These are phyloP conservation scores for Pantala flavescens DNA, from an alignment of 1,140 invertebrate genomes.

Conservation along the genomic window DNA sequence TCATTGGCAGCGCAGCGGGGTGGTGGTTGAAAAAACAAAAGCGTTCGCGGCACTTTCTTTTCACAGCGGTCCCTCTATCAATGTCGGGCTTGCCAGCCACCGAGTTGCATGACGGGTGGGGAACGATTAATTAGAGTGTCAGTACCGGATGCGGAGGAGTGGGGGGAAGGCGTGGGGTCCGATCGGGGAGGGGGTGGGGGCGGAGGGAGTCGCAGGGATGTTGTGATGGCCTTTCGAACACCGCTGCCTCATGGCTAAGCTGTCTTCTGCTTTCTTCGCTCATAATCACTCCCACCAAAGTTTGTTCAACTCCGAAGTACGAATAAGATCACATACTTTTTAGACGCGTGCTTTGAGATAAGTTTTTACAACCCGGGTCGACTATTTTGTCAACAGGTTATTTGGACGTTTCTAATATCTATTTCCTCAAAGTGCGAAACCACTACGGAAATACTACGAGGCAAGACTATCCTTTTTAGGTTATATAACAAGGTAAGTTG, in stretches of 20 bases:
- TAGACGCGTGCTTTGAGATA: too few relatives aligned
- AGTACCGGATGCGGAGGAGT: background rate
- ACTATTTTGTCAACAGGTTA: too few relatives aligned
- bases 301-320: too few relatives aligned
- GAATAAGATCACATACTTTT: too few relatives aligned
- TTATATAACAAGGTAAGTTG: too few relatives aligned
- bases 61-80: constrained; percentile 2
- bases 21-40: background rate
- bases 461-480: too few relatives aligned
- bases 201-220: background rate
- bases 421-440: too few relatives aligned
- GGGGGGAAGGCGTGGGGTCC: background rate
- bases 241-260: background rate
- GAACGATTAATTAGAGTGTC: constrained; percentile 9
- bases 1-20: background rate
- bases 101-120: constrained; percentile 1
- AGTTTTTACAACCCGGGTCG: too few relatives aligned
- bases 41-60: background rate
- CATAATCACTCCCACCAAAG: too few relatives aligned
- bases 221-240: background rate
- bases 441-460: too few relatives aligned
- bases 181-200: background rate
- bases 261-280: too few relatives aligned
- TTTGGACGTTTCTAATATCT: too few relatives aligned
- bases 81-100: constrained; percentile 1